A percentile compares a stretch with the other conserved stretches of the same genome.
Evolutionary conservation across 2,113 vertebrate species (phyloP).

Genomic region (Toxotes chatareus): DNA sequence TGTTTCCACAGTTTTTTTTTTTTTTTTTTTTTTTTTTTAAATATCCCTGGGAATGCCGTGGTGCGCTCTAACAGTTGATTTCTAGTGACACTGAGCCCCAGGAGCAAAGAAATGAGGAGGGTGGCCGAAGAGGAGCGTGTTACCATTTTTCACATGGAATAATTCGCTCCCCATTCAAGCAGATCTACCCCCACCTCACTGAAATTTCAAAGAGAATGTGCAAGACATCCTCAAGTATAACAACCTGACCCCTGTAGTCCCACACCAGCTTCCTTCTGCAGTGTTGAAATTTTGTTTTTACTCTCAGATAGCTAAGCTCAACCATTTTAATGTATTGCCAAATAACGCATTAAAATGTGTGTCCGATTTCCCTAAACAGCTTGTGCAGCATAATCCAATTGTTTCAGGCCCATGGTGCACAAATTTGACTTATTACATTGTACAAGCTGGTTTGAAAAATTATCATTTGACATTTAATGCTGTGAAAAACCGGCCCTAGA

Average conservation of each 20-base stretch:
- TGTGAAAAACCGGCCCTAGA: constrained; percentile 21
- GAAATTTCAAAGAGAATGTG: not conserved
- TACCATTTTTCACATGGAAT: not conserved
- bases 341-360: constrained; percentile 15
- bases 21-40: not conserved
- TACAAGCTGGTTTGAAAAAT: constrained; percentile 46
- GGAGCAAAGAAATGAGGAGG: constrained; percentile 24
- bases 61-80: constrained; percentile 51
- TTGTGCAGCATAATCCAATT: constrained; percentile 13
- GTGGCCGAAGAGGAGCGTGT: not conserved
- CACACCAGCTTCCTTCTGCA: not conserved
- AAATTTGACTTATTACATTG: constrained; percentile 42
- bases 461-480: constrained; percentile 70
- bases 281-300: not conserved
- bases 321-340: not conserved
- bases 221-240: not conserved
- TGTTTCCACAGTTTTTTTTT: not conserved
- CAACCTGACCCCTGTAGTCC: not conserved
- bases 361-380: not conserved
- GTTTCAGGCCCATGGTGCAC: not conserved
- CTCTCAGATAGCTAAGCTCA: not conserved
- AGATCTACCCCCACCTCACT: not conserved
- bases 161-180: not conserved
- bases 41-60: constrained; percentile 42
- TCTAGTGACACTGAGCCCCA: constrained; percentile 56